Evolutionary conservation across 2,888 invertebrate genomes (phyloP).

Genomic region (Abscondita cerata): DNA sequence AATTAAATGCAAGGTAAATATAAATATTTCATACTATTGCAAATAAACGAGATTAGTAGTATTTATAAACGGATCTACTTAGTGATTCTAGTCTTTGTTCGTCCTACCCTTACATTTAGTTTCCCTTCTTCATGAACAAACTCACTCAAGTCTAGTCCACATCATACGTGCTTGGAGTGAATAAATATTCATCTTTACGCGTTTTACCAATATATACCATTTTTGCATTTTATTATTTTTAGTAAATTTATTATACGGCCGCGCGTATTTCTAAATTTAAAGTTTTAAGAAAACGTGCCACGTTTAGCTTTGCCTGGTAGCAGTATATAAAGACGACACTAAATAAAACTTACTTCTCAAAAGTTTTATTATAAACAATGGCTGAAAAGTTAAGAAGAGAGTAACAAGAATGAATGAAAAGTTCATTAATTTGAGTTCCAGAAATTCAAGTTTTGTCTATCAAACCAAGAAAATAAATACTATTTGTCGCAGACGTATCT

Average conservation of each 20-base stretch:
- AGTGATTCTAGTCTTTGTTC: constrained; percentile 32
- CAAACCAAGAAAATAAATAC: constrained; percentile 42
- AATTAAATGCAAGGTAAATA: constrained; percentile 13
- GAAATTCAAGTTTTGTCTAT: constrained; percentile 36
- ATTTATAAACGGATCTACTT: constrained; percentile 37
- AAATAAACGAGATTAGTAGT: constrained; percentile 18
- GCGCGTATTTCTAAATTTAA: not conserved
- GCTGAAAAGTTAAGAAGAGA: constrained; percentile 39
- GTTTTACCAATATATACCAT: constrained; percentile 25
- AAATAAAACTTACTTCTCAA: constrained; percentile 1
- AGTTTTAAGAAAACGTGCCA: too few relatives aligned
- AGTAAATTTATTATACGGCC: not conserved
- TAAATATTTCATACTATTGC: constrained; percentile 13
- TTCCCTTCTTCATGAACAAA: constrained; percentile 21
- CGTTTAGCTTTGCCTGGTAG: too few relatives aligned
- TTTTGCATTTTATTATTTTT: constrained; percentile 21
- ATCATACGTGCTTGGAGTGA: constrained; percentile 43
- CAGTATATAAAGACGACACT: too few relatives aligned
- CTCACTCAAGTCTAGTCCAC: constrained; percentile 33
- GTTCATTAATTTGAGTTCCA: constrained; percentile 42
- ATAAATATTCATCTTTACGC: constrained; percentile 40
- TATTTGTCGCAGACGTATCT: constrained; percentile 39
- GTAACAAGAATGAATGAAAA: constrained; percentile 43
- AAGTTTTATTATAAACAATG: constrained; percentile 39
- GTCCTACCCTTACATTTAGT: constrained; percentile 19